Conservation (phyloP, 1,140 invertebrate genomes). For the Pseudomyrmex cubaensis region DNA sequence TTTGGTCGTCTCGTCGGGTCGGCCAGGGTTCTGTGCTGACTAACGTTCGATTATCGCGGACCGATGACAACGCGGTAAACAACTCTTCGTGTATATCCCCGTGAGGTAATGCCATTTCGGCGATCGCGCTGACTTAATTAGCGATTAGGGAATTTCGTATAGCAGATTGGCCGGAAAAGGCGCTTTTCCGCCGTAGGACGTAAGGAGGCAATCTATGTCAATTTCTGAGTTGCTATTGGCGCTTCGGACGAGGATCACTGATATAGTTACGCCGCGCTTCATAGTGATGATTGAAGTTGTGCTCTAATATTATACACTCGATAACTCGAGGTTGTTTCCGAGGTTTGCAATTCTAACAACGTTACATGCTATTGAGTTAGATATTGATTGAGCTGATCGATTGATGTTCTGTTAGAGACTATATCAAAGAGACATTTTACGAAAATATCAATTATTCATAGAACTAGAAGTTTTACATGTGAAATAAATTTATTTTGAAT, state of each 20-base stretch:
- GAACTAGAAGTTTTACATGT: not conserved
- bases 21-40: not conserved
- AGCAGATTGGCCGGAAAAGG: conserved; percentile 30
- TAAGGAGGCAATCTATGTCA: conserved; percentile 45
- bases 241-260: conserved; percentile 15
- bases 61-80: not conserved
- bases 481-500: not conserved
- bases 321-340: not conserved
- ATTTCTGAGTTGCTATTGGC: conserved; percentile 50
- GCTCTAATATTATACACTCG: conserved; percentile 18
- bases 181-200: conserved; percentile 30
- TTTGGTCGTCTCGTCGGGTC: conserved; percentile 2
- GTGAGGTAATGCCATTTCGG: conserved; percentile 38
- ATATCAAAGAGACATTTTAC: too few species aligned
- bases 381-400: not conserved
- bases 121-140: conserved; percentile 42
- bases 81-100: not conserved
- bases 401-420: too few species aligned
- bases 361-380: not conserved
- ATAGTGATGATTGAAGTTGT: conserved; percentile 19
- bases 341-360: conserved; percentile 1
- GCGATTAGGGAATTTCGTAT: conserved; percentile 20
- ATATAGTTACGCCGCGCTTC: conserved; percentile 39
- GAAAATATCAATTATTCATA: too few species aligned
- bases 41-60: conserved; percentile 49